A percentile compares a stretch with the other conserved stretches of the same genome.
These are phyloP conservation scores for Dufourea novaeangliae DNA, from an alignment of 1,140 invertebrate genomes.

Conservation along the genomic window DNA sequence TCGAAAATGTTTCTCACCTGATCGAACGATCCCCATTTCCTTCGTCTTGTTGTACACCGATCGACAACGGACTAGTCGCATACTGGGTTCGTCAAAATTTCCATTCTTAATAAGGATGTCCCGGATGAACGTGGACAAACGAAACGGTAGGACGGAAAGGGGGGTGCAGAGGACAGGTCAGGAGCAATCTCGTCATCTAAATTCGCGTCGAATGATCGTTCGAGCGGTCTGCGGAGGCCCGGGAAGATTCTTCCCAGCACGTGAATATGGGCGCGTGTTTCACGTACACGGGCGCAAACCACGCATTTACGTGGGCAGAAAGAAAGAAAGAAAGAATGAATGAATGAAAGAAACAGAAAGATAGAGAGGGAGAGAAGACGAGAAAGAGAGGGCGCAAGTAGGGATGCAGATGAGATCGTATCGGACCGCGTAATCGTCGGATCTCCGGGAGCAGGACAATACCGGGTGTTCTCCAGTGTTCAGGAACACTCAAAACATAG, in stretches of 20 bases:
- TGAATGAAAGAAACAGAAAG: not conserved
- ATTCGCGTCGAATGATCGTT: conserved; percentile 52
- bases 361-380: conserved; percentile 13
- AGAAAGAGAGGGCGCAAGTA: conserved; percentile 21
- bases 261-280: conserved; percentile 29
- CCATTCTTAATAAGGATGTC: conserved; percentile 66
- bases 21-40: too few species aligned
- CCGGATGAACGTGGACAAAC: not conserved
- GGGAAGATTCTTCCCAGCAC: conserved; percentile 28
- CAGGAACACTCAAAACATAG: conserved; percentile 79
- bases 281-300: conserved; percentile 26
- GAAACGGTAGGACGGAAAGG: not conserved
- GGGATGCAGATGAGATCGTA: conserved; percentile 81
- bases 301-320: conserved; percentile 29
- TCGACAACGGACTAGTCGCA: too few species aligned
- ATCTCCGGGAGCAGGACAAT: conserved; percentile 78
- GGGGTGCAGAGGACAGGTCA: not conserved
- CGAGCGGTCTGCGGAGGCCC: conserved; percentile 12
- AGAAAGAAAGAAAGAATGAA: conserved; percentile 49
- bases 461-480: conserved; percentile 79
- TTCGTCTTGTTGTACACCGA: too few species aligned
- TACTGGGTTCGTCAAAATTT: conserved; percentile 57
- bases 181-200: conserved; percentile 61
- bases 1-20: too few species aligned
- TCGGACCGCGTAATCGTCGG: conserved; percentile 77